Percentiles rank a stretch among this genome's conserved stretches.
phyloP scores from a whole-genome alignment of 2,888 invertebrate genomes.

The Leptinotarsa tumamoca region DNA sequence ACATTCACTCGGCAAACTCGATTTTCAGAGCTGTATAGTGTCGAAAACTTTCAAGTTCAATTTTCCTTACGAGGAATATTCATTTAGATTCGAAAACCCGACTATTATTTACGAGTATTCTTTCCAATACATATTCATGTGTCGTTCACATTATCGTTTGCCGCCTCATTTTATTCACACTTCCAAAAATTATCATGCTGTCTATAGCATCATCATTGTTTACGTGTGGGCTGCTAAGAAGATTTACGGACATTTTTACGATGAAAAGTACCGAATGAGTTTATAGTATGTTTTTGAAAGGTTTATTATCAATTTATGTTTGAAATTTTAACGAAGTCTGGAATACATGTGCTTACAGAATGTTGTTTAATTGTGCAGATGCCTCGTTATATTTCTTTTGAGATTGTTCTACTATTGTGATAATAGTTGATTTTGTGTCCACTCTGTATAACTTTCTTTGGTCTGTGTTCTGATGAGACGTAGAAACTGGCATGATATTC shows the following conservation, averaged over 20 bases:
- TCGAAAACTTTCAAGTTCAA: no score
- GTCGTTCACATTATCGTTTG: constrained; percentile 13
- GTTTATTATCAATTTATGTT: constrained; percentile 22
- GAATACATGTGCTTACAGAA: constrained; percentile 25
- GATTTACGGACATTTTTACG: constrained; percentile 25
- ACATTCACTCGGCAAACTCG: no score
- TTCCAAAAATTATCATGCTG: constrained; percentile 14
- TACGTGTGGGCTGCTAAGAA: neutral
- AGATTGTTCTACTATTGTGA: neutral
- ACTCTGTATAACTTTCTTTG: neutral
- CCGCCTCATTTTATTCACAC: neutral
- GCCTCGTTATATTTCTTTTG: neutral
- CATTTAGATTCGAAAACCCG: no score
- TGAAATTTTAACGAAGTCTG: neutral
- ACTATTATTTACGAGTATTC: neutral
- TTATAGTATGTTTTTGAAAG: constrained; percentile 14
- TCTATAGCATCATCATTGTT: constrained; percentile 19
- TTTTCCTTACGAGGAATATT: no score
- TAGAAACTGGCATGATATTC: no score
- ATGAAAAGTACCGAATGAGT: constrained; percentile 14
- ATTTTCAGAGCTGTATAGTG: no score
- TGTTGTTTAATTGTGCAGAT: constrained; percentile 20
- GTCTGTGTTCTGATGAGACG: neutral
- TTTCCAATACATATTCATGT: neutral
- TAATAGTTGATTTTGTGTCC: neutral